These are phyloP conservation scores for Halcyon malimbica DNA, from an alignment of 2,113 vertebrate genomes.

Conservation along the genomic window DNA sequence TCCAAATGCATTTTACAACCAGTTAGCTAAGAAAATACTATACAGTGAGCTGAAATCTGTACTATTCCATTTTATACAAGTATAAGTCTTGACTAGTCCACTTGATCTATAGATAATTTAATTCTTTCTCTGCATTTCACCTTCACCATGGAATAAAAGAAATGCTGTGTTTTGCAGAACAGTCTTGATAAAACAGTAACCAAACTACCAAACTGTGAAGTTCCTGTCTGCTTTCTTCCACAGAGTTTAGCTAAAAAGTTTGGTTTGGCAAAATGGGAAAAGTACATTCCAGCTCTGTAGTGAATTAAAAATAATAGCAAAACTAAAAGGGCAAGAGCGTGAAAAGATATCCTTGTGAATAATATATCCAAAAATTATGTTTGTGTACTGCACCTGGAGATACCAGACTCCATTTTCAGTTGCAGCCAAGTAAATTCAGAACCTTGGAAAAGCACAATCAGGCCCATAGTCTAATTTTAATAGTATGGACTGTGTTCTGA, in stretches of 20 bases:
- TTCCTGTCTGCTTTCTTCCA: not conserved
- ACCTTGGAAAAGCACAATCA: not conserved
- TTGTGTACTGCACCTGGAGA: not conserved
- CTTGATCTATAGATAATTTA: not conserved
- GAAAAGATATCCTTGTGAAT: not conserved
- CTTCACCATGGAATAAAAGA: not conserved
- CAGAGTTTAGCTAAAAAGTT: not conserved
- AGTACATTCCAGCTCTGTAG: not conserved
- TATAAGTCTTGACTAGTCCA: not conserved
- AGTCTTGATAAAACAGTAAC: not conserved
- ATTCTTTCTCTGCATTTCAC: not conserved
- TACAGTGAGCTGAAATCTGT: not conserved
- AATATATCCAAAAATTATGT: not conserved
- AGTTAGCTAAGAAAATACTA: not conserved
- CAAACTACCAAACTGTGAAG: not conserved
- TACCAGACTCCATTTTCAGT: not conserved
- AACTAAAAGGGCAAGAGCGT: not conserved
- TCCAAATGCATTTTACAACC: not conserved
- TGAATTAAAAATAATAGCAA: not conserved
- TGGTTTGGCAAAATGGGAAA: not conserved
- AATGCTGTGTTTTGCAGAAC: not conserved
- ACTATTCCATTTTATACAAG: not conserved
- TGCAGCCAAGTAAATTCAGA: not conserved
- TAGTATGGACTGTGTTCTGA: not conserved
- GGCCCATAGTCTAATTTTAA: not conserved